phyloP scores from a whole-genome alignment of 2,797 vertebrate genomes.

The Lagorchestes hirsutus region DNA sequence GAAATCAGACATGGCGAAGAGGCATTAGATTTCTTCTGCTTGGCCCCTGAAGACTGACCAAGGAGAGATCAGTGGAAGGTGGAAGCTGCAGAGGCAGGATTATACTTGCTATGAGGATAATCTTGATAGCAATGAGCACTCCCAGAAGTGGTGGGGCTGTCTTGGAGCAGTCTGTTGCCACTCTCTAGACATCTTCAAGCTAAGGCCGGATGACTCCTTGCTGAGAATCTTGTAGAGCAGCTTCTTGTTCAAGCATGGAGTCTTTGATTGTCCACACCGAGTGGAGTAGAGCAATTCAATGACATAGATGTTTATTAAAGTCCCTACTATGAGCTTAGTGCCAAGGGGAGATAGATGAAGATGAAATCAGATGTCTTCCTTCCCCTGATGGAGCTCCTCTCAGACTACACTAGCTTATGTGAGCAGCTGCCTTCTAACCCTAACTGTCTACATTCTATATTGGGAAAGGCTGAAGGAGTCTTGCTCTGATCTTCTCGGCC shows the following conservation, averaged over 20 bases:
- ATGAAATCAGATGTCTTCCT: background rate
- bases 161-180: background rate
- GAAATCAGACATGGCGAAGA: background rate
- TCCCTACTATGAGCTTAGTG: background rate
- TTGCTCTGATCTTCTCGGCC: background rate
- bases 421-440: background rate
- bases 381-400: background rate
- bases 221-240: background rate
- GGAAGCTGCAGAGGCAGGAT: background rate
- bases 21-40: background rate
- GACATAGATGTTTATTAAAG: background rate
- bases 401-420: background rate
- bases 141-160: background rate
- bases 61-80: background rate
- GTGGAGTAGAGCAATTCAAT: conserved; percentile 58
- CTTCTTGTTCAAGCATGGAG: background rate
- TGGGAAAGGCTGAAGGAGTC: background rate
- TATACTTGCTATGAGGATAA: background rate
- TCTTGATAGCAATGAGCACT: background rate
- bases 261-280: conserved; percentile 44
- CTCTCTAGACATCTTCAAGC: background rate
- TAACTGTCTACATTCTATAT: background rate
- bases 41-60: background rate
- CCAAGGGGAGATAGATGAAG: background rate
- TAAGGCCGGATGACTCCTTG: background rate